These are phyloP conservation scores for Lagria hirta DNA, from an alignment of 2,888 invertebrate genomes.

Conservation along the genomic window DNA sequence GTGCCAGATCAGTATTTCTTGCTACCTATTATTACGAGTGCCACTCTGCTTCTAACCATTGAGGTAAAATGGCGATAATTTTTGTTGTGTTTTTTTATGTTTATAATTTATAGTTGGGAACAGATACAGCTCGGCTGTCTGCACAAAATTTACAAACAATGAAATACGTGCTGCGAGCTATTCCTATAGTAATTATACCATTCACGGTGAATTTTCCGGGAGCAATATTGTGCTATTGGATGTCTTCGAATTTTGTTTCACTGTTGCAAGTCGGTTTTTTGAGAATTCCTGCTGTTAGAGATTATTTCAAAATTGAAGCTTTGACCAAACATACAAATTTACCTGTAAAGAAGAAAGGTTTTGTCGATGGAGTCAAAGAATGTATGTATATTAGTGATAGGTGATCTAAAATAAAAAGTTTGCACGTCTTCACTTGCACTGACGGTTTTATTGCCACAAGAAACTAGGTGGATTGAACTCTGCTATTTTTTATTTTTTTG, in stretches of 20 bases:
- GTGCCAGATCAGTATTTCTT: conserved; percentile 85
- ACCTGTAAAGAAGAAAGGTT: conserved; percentile 74
- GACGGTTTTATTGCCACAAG: no score
- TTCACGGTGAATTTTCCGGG: conserved; percentile 87
- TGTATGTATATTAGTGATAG: conserved; percentile 58
- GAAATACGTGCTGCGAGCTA: conserved; percentile 72
- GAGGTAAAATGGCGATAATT: conserved; percentile 58
- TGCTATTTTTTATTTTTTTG: no score
- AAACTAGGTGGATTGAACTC: no score
- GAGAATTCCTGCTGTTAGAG: conserved; percentile 71
- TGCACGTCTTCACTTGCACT: conserved; percentile 4
- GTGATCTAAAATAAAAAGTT: no score
- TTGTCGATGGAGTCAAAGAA: conserved; percentile 76
- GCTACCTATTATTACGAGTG: conserved; percentile 82
- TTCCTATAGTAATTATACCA: conserved; percentile 80
- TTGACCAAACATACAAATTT: conserved; percentile 60
- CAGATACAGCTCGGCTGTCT: conserved; percentile 70
- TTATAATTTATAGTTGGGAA: conserved; percentile 68
- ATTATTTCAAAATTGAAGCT: conserved; percentile 74
- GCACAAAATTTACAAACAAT: conserved; percentile 69
- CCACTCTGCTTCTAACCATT: conserved; percentile 79
- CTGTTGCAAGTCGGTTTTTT: conserved; percentile 77
- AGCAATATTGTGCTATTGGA: conserved; percentile 89
- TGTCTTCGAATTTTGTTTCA: conserved; percentile 82
- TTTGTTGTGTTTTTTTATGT: conserved; percentile 3